phyloP scores from a whole-genome alignment of 92 coral and sea anemone species.

The Parazoanthus swiftii region DNA sequence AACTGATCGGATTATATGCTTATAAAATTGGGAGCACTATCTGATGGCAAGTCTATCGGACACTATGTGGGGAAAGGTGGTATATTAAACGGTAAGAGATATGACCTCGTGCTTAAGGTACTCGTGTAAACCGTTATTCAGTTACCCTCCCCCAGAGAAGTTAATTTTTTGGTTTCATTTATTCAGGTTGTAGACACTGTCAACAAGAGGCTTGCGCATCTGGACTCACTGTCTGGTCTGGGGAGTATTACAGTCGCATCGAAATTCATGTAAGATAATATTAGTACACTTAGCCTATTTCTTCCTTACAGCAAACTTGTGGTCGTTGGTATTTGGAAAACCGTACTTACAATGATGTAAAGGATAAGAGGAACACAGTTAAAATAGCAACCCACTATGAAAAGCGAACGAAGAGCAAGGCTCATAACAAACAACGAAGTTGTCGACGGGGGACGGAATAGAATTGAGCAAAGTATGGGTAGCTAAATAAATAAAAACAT shows the following conservation, averaged over 20 bases:
- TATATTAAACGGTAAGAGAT: background rate
- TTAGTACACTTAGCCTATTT: background rate
- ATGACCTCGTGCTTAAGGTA: background rate
- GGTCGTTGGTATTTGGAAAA: too few species aligned
- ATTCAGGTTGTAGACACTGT: slow-evolving; percentile 11
- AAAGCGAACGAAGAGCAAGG: too few species aligned
- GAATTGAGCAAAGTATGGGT: too few species aligned
- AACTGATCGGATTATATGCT: background rate
- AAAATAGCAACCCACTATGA: background rate
- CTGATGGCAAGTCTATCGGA: background rate
- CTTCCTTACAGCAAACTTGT: too few species aligned
- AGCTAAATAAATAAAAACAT: too few species aligned
- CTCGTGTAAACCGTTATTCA: background rate
- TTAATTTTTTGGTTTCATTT: background rate
- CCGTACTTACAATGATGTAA: too few species aligned
- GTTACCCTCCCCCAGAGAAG: background rate
- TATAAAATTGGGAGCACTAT: background rate
- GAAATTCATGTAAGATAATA: background rate
- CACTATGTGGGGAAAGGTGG: background rate
- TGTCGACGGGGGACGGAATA: too few species aligned
- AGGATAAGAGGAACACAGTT: background rate
- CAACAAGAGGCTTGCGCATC: background rate
- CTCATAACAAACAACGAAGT: too few species aligned
- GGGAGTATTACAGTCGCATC: background rate
- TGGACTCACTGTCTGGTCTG: slow-evolving; percentile 7